A percentile compares a stretch with the other conserved stretches of the same genome.
Evolutionary conservation across 2,888 invertebrate species (phyloP).

Genomic region (Pseudanteris insignis): DNA sequence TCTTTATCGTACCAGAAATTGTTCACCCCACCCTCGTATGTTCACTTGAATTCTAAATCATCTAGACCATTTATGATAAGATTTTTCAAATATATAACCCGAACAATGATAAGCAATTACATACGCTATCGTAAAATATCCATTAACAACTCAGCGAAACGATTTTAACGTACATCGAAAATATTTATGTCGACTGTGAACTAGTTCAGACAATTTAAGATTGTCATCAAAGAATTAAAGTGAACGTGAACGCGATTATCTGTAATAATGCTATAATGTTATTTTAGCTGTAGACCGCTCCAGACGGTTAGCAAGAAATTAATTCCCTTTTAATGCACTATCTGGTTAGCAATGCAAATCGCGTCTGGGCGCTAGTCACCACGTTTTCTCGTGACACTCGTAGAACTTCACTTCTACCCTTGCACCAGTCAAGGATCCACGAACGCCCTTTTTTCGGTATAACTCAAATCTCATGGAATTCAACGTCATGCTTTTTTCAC

Average conservation of each 20-base stretch:
- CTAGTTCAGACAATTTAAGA: slow-evolving; percentile 20
- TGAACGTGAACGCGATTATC: slow-evolving; percentile 56
- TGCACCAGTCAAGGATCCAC: slow-evolving; percentile 28
- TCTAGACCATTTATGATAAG: too few species aligned
- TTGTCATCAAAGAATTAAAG: slow-evolving; percentile 41
- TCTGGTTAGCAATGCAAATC: slow-evolving; percentile 65
- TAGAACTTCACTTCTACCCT: slow-evolving; percentile 26
- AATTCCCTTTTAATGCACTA: slow-evolving; percentile 64
- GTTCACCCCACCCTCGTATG: too few species aligned
- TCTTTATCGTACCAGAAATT: too few species aligned
- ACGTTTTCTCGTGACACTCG: slow-evolving; percentile 46
- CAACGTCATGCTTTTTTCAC: slow-evolving; percentile 21
- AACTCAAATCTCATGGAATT: slow-evolving; percentile 50
- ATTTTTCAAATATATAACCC: too few species aligned
- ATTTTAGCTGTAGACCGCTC: slow-evolving; percentile 52
- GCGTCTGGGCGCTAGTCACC: slow-evolving; percentile 41
- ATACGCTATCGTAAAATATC: too few species aligned
- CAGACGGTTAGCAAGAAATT: slow-evolving; percentile 63
- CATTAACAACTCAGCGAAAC: background rate
- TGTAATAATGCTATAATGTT: slow-evolving; percentile 52
- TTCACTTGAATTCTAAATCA: too few species aligned
- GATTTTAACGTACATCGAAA: background rate
- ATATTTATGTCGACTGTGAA: slow-evolving; percentile 16
- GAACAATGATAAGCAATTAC: too few species aligned
- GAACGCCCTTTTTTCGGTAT: slow-evolving; percentile 46